phyloP scores from a whole-genome alignment of 2,113 vertebrate species.

The Podarcis raffonei region DNA sequence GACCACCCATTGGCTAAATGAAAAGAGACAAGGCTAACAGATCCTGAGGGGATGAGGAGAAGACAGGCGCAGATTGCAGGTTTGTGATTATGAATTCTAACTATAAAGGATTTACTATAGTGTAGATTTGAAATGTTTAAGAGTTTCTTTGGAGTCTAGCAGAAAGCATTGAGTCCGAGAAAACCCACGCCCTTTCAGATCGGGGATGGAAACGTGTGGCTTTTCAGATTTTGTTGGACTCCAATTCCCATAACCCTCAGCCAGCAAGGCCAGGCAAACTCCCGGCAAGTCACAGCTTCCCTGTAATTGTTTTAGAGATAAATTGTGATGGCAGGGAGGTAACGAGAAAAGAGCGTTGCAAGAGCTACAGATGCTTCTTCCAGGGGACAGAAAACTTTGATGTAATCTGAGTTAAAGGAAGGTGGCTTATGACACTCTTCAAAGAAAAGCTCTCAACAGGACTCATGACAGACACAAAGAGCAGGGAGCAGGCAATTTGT shows the following conservation, averaged over 20 bases:
- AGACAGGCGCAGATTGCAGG: no score
- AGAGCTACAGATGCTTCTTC: conserved; percentile 20
- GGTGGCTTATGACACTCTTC: conserved; percentile 37
- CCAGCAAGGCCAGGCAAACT: no score
- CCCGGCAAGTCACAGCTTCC: neutral
- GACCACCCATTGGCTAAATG: neutral
- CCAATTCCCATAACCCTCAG: no score
- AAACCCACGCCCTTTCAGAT: neutral
- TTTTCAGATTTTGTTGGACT: no score
- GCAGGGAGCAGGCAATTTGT: neutral
- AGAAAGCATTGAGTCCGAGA: neutral
- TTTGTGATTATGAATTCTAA: neutral
- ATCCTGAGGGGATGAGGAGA: neutral
- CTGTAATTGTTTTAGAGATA: neutral
- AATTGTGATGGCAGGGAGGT: conserved; percentile 5
- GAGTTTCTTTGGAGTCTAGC: neutral
- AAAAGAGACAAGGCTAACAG: neutral
- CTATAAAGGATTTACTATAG: neutral
- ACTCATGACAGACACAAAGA: neutral
- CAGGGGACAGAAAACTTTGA: neutral
- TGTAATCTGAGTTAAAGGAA: neutral
- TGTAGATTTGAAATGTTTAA: conserved; percentile 1
- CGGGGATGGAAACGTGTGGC: no score
- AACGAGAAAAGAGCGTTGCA: conserved; percentile 28
- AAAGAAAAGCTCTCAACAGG: neutral